Percentiles rank a stretch among this genome's conserved stretches.
These are phyloP conservation scores for Chiloscyllium plagiosum DNA, from an alignment of 2,113 vertebrate species.

Conservation along the genomic window DNA sequence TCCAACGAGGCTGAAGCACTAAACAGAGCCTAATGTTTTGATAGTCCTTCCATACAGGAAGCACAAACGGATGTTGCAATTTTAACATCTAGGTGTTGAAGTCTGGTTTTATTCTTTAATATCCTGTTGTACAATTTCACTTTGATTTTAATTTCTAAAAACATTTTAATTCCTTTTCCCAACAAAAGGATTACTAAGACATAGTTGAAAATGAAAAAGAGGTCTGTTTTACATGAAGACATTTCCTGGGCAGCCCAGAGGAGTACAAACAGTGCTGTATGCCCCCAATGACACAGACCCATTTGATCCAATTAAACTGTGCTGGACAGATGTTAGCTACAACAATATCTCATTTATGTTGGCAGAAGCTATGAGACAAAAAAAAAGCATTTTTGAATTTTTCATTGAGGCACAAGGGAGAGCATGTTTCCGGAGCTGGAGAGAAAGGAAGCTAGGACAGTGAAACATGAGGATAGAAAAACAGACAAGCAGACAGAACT, in stretches of 20 bases:
- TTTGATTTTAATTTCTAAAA: conserved; percentile 37
- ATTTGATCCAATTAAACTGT: conserved; percentile 36
- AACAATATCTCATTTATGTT: conserved; percentile 37
- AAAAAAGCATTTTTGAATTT: conserved; percentile 32
- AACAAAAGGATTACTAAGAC: conserved; percentile 24
- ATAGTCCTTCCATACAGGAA: conserved; percentile 11
- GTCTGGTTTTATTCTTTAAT: conserved; percentile 36
- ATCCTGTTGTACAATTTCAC: conserved; percentile 31
- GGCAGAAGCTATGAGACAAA: conserved; percentile 8
- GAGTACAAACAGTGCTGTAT: conserved; percentile 18
- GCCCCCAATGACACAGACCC: conserved; percentile 12
- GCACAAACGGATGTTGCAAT: not conserved
- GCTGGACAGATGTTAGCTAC: conserved; percentile 27
- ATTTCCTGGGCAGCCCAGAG: conserved; percentile 30
- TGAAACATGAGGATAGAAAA: conserved; percentile 26
- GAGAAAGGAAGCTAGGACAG: conserved; percentile 25
- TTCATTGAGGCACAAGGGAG: conserved; percentile 27
- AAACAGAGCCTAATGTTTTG: conserved; percentile 8
- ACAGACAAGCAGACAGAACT: not conserved
- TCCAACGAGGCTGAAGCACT: not conserved
- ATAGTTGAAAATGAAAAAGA: conserved; percentile 8
- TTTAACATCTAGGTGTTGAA: conserved; percentile 30
- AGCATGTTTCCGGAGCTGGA: conserved; percentile 17
- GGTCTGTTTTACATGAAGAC: conserved; percentile 37
- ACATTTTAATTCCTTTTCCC: conserved; percentile 26